A percentile compares a stretch with the other conserved stretches of the same genome.
These are phyloP conservation scores for Drosophila nebulosa DNA, from an alignment of 1,140 invertebrate species.

Conservation along the genomic window DNA sequence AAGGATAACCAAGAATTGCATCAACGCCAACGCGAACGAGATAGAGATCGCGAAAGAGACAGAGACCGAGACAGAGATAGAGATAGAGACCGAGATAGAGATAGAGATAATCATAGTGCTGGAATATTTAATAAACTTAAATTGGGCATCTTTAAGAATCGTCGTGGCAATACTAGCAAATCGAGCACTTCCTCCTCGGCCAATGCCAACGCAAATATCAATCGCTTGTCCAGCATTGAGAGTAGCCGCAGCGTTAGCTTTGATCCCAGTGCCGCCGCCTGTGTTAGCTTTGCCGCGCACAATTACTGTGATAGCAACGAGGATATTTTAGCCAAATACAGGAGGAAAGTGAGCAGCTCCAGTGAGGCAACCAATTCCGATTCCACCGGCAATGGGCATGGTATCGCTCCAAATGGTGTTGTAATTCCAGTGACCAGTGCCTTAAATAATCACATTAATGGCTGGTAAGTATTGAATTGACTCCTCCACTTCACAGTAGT, in stretches of 20 bases:
- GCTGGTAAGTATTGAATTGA: constrained; percentile 34
- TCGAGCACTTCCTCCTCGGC: constrained; percentile 28
- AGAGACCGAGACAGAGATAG: constrained; percentile 1
- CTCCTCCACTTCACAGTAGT: no score
- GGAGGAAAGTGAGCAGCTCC: constrained; percentile 88
- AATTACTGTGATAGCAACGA: constrained; percentile 84
- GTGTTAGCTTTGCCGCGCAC: constrained; percentile 34
- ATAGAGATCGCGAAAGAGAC: constrained; percentile 26
- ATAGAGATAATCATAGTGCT: constrained; percentile 42
- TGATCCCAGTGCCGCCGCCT: constrained; percentile 53
- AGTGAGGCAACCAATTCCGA: constrained; percentile 82
- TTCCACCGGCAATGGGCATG: constrained; percentile 69
- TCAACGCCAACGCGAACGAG: constrained; percentile 17
- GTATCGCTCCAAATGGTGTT: neutral
- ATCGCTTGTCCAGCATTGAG: constrained; percentile 10
- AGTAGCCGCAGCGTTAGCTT: constrained; percentile 61
- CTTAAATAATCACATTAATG: constrained; percentile 42
- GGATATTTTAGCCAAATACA: constrained; percentile 97
- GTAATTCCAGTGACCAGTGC: neutral
- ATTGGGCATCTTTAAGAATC: constrained; percentile 84
- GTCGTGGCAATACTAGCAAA: constrained; percentile 82
- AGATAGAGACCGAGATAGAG: constrained; percentile 22
- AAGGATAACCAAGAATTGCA: constrained; percentile 80
- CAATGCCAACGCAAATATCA: neutral
- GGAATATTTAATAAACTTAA: constrained; percentile 87